phyloP scores from a whole-genome alignment of 37 sponge, comb jelly and placozoan genomes.

The Halichondria panicea region DNA sequence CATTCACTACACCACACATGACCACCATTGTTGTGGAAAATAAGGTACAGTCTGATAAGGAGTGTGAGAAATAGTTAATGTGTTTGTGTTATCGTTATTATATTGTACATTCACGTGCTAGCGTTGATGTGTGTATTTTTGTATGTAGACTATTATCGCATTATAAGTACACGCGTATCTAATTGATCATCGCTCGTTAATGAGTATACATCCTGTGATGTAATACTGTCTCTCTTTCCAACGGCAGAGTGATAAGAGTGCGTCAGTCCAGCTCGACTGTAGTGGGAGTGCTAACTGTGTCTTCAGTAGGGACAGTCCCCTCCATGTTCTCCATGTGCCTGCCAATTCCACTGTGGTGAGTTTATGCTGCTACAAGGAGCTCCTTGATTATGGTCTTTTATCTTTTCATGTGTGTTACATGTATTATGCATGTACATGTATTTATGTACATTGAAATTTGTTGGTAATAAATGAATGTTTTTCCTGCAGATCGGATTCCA shows the following conservation, averaged over 20 bases:
- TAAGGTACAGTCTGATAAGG: constrained; percentile 40
- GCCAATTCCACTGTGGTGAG: constrained; percentile 30
- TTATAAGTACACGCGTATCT: too few species aligned
- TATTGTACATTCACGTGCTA: too few species aligned
- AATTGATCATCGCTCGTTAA: too few species aligned
- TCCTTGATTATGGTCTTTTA: too few species aligned
- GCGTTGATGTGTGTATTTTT: background rate
- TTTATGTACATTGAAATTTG: background rate
- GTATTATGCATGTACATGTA: background rate
- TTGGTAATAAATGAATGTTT: background rate
- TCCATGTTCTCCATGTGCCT: constrained; percentile 25
- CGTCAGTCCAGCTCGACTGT: constrained; percentile 56
- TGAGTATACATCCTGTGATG: too few species aligned
- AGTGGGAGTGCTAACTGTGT: constrained; percentile 41
- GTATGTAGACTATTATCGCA: too few species aligned
- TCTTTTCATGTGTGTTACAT: background rate
- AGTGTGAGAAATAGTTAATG: too few species aligned
- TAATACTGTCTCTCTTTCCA: too few species aligned
- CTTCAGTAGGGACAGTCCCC: constrained; percentile 42
- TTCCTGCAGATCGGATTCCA: constrained; percentile 34
- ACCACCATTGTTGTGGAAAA: constrained; percentile 60
- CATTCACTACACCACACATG: constrained; percentile 35
- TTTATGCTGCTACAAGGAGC: background rate
- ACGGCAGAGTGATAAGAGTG: constrained; percentile 19
- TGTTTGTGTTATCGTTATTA: too few species aligned